A percentile compares a stretch with the other conserved stretches of the same genome.
Conservation (phyloP, 2,797 vertebrate genomes). For the Enteromius trimaculatus region DNA sequence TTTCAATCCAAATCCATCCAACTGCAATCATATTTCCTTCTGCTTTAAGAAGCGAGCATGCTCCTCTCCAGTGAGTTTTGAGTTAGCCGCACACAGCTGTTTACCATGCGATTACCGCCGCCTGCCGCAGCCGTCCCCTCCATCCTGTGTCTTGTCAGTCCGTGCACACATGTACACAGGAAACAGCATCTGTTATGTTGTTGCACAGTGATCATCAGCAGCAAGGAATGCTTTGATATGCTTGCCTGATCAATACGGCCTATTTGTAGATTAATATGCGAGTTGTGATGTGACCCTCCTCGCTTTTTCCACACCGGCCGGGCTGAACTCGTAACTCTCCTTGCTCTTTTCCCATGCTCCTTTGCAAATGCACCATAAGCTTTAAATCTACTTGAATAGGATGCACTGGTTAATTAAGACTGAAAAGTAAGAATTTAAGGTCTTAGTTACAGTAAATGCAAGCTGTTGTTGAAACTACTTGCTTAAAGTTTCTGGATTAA, state of each 20-base stretch:
- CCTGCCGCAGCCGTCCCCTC: constrained; percentile 32
- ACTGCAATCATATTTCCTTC: constrained; percentile 25
- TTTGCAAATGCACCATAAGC: constrained; percentile 36
- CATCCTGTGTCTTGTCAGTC: constrained; percentile 36
- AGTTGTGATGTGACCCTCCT: constrained; percentile 27
- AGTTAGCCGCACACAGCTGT: constrained; percentile 44
- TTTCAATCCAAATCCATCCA: constrained; percentile 26
- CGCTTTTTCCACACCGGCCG: not conserved
- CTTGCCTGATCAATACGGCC: constrained; percentile 57
- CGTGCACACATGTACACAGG: not conserved
- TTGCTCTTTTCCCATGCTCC: constrained; percentile 45
- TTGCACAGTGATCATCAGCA: constrained; percentile 4
- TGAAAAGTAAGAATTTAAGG: constrained; percentile 24
- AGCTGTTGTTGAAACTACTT: not conserved
- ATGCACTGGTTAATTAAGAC: constrained; percentile 34
- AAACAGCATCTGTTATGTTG: constrained; percentile 50
- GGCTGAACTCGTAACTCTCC: constrained; percentile 24
- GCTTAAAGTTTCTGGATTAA: not conserved
- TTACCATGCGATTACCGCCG: constrained; percentile 40
- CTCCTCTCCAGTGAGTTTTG: constrained; percentile 45
- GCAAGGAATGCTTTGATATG: constrained; percentile 51
- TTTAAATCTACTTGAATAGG: constrained; percentile 49
- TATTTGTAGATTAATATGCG: constrained; percentile 49
- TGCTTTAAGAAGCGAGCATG: not conserved
- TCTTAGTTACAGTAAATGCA: not conserved